Conservation (phyloP, 1,140 invertebrate species). For the Cyrtorhinus lividipennis region DNA sequence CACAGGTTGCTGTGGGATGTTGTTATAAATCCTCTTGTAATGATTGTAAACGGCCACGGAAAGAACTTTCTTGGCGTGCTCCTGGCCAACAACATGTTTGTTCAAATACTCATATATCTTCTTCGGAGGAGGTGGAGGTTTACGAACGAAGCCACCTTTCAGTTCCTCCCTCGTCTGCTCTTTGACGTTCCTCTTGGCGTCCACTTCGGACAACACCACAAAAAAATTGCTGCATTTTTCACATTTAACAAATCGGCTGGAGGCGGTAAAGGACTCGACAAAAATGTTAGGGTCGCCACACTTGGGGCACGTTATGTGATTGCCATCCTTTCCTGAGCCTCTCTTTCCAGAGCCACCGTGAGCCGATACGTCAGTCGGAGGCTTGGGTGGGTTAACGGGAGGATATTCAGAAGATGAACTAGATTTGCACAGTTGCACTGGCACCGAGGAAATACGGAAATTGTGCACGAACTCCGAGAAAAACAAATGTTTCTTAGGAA, state of each 20-base stretch:
- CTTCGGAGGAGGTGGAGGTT: slow-evolving; percentile 78
- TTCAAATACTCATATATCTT: slow-evolving; percentile 95
- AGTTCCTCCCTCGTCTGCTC: slow-evolving; percentile 46
- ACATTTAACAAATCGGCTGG: slow-evolving; percentile 91
- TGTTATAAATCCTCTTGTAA: slow-evolving; percentile 94
- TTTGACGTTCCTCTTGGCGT: slow-evolving; percentile 70
- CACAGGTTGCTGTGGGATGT: slow-evolving; percentile 35
- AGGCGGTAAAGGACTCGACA: slow-evolving; percentile 88
- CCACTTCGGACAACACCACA: slow-evolving; percentile 85
- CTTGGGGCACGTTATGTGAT: slow-evolving; percentile 72
- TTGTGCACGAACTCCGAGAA: neutral
- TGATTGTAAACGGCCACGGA: slow-evolving; percentile 98
- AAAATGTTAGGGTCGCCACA: slow-evolving; percentile 92
- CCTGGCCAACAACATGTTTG: slow-evolving; percentile 94
- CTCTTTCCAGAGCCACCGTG: slow-evolving; percentile 15
- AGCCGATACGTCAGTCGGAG: neutral
- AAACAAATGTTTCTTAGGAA: slow-evolving; percentile 14
- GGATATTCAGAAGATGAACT: neutral
- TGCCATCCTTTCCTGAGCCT: slow-evolving; percentile 33
- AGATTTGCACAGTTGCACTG: neutral
- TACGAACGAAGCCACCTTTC: slow-evolving; percentile 48
- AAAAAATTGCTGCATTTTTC: slow-evolving; percentile 97
- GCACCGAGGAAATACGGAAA: neutral
- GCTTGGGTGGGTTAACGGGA: neutral
- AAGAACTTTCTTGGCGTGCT: slow-evolving; percentile 95